Evolutionary conservation across 2,113 vertebrate genomes (phyloP), one percentile per base, ranked within the genome.

Genomic region (Ceuthmochares aereus): DNA sequence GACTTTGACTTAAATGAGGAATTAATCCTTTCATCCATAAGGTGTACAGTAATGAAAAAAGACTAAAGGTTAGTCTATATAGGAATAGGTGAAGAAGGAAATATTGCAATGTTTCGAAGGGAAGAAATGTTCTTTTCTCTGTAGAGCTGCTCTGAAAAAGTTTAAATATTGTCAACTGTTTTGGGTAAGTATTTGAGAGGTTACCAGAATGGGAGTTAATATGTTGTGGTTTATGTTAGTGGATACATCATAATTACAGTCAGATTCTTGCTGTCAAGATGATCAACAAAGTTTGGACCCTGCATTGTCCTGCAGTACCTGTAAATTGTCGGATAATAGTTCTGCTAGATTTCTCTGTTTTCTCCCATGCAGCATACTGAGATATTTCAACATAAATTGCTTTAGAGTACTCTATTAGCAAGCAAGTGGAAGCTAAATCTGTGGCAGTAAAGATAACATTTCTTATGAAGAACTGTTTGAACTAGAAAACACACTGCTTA

Each of bases 141-240:
- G 49, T 83, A 22, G 14, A 76, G 29, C 29, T 76, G 5, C 36
- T 47, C 40, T 83, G 54, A 58, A 60, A 72, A 90, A 32, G 7
- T 27, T 30, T 58, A 25, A 82, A 43, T 7, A 11, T 13, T 64
- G 30, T 32, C 83, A 42, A 43, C 22, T 64, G 56, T 40, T 83
- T 51, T 23, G 29, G 9, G 15, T 70, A 40, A 68, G 36, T 66
- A 43, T 54, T 20, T 62, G 49, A 54, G 59, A 11, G 6, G 17
- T 73, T 73, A 30, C 5, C 12, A n/a, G 36, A 87, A 34, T 43
- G 29, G 15, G 60, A 69, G 27, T 40, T 43, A 15, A 43, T 79
- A 20, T 0, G 25, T 11, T 0, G 0, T 29, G 2, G 76, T 72
- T 89, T 72, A 10, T 68, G 9, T 67, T 52, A 49, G 18, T 0